phyloP scores from a whole-genome alignment of 2,113 vertebrate species.

The Stegastes partitus region DNA sequence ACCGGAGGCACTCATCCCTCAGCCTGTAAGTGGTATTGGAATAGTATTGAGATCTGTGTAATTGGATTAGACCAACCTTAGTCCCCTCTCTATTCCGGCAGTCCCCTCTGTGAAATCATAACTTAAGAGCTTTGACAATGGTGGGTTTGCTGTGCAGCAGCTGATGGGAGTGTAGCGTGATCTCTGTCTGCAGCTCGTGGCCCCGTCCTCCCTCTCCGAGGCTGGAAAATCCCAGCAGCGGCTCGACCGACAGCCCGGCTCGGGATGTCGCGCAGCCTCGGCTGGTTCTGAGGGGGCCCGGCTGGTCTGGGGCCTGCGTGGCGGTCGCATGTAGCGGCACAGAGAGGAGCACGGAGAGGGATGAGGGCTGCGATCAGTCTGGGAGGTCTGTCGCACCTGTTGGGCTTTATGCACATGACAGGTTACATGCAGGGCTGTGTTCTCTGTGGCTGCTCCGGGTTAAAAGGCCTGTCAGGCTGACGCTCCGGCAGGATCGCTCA shows the following conservation, averaged over 20 bases:
- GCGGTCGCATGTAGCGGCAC: conserved; percentile 40
- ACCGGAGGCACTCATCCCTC: conserved; percentile 61
- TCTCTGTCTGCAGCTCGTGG: conserved; percentile 62
- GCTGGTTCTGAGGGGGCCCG: conserved; percentile 50
- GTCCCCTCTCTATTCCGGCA: conserved; percentile 68
- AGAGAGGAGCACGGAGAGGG: conserved; percentile 30
- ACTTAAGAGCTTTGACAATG: conserved; percentile 71
- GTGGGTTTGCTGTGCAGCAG: conserved; percentile 48
- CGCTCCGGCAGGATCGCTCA: conserved; percentile 39
- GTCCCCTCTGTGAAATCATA: conserved; percentile 74
- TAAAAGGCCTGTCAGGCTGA: conserved; percentile 68
- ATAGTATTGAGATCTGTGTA: conserved; percentile 76
- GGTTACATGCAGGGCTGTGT: conserved; percentile 57
- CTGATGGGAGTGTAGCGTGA: conserved; percentile 70
- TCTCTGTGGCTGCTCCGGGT: conserved; percentile 61
- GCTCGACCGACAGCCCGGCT: conserved; percentile 58
- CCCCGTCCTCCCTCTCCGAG: conserved; percentile 40
- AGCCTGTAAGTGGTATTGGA: conserved; percentile 67
- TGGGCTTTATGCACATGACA: conserved; percentile 64
- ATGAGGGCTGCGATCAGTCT: conserved; percentile 50
- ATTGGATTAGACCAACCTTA: conserved; percentile 79
- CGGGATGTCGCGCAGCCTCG: conserved; percentile 39
- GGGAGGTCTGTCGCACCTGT: conserved; percentile 50
- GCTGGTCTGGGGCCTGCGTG: conserved; percentile 53
- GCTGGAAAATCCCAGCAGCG: conserved; percentile 56